Conservation (phyloP, 2,888 invertebrate genomes). For the Platerodrilus igneus region DNA sequence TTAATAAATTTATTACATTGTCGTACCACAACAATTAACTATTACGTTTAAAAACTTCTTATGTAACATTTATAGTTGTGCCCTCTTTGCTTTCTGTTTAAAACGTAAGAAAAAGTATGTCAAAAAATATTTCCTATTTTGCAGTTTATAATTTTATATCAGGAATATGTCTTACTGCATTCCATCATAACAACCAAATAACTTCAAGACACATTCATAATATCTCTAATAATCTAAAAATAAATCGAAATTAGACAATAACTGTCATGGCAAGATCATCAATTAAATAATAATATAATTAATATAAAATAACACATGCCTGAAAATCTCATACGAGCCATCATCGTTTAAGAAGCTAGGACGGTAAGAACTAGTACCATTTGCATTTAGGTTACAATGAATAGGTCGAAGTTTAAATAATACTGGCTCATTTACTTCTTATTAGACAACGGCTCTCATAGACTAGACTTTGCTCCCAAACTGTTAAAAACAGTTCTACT, state of each 20-base stretch:
- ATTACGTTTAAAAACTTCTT: conserved; percentile 38
- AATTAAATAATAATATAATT: no score
- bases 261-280: conserved; percentile 43
- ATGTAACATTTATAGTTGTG: conserved; percentile 46
- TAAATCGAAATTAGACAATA: no score
- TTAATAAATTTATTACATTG: conserved; percentile 38
- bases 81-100: conserved; percentile 43
- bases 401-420: conserved; percentile 34
- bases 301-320: conserved; percentile 21
- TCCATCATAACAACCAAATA: conserved; percentile 19
- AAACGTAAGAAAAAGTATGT: conserved; percentile 24
- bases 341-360: conserved; percentile 41
- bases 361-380: conserved; percentile 45
- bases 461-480: conserved; percentile 47
- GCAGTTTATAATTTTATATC: conserved; percentile 21
- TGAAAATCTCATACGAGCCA: conserved; percentile 37
- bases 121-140: conserved; percentile 30
- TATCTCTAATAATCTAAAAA: conserved; percentile 12
- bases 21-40: conserved; percentile 43
- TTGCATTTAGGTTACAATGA: conserved; percentile 22
- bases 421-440: conserved; percentile 45
- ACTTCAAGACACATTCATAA: conserved; percentile 16
- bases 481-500: conserved; percentile 25
- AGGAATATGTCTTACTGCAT: conserved; percentile 24
- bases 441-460: conserved; percentile 40